Evolutionary conservation across 2,113 vertebrate species (phyloP).

Genomic region (Penelope pileata): DNA sequence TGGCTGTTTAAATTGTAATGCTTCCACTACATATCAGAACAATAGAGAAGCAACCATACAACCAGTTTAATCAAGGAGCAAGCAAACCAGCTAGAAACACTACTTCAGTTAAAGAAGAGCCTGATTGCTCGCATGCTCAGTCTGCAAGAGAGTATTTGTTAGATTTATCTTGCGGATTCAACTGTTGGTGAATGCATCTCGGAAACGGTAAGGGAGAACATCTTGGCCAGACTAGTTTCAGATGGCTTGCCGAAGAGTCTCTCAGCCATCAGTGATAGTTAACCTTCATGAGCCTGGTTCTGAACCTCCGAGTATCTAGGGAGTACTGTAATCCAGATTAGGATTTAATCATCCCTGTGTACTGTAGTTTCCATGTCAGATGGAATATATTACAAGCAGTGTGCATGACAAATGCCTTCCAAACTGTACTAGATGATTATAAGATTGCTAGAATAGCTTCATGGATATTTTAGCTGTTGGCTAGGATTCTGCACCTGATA

Average conservation of each 20-base stretch:
- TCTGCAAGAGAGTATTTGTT: neutral
- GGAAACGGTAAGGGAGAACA: neutral
- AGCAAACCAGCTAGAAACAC: neutral
- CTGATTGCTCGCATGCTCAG: neutral
- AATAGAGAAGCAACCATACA: neutral
- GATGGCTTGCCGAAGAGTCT: neutral
- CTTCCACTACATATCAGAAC: neutral
- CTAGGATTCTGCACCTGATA: neutral
- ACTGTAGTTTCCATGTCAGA: neutral
- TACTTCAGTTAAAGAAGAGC: neutral
- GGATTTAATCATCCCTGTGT: neutral
- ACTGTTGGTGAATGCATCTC: neutral
- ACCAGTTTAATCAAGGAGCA: neutral
- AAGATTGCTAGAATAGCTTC: neutral
- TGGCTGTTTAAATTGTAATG: neutral
- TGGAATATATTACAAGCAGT: neutral
- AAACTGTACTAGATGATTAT: neutral
- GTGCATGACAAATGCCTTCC: neutral
- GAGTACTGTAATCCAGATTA: neutral
- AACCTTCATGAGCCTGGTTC: neutral
- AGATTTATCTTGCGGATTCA: neutral
- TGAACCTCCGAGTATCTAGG: neutral
- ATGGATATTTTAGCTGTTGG: neutral
- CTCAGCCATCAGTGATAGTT: neutral
- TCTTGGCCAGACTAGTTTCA: neutral